Percentiles rank a stretch among this genome's conserved stretches.
phyloP scores from a whole-genome alignment of 2,113 vertebrate genomes.

The Tursiops truncatus region DNA sequence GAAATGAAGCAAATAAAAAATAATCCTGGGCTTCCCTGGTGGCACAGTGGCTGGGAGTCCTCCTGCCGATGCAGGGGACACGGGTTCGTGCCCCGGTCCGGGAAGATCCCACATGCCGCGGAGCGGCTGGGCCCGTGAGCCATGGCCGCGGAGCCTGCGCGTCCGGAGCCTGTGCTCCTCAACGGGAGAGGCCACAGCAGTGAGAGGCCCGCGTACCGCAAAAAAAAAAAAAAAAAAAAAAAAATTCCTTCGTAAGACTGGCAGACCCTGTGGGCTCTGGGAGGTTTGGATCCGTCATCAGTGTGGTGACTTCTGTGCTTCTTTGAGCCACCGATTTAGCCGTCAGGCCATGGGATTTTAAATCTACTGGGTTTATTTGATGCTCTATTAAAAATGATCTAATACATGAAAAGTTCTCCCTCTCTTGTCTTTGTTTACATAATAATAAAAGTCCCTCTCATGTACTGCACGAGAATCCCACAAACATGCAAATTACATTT shows the following conservation, averaged over 20 bases:
- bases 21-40: not conserved
- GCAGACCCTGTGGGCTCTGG: not conserved
- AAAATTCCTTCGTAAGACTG: not conserved
- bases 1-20: not conserved
- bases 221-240: not conserved
- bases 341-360: not conserved
- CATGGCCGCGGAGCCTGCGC: no score
- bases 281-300: no score
- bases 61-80: no score
- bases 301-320: fast-evolving
- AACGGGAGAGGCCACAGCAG: no score
- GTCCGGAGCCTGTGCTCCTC: no score
- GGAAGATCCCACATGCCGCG: no score
- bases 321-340: not conserved
- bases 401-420: not conserved
- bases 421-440: not conserved
- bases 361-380: not conserved
- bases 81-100: no score
- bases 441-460: not conserved
- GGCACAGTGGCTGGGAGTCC: fast-evolving
- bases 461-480: not conserved
- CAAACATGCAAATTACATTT: not conserved
- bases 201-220: fast-evolving
- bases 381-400: not conserved
- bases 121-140: no score